A percentile compares a stretch with the other conserved stretches of the same genome.
Conservation (phyloP, 1,140 invertebrate genomes). For the Dendroctonus ponderosae region DNA sequence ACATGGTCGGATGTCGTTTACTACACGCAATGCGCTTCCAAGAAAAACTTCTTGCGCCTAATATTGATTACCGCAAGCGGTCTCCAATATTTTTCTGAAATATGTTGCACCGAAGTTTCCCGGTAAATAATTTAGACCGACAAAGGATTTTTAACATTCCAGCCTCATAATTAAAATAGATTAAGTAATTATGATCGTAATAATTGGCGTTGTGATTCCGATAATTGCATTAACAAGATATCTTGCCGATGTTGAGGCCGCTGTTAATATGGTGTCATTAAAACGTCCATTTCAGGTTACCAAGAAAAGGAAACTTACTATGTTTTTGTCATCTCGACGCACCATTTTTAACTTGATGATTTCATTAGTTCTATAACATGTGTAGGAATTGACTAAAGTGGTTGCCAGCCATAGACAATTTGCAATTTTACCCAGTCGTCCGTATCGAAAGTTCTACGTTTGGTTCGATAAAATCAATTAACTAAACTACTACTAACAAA, state of each 20-base stretch:
- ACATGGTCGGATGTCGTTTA: conserved; percentile 17
- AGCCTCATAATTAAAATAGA: conserved; percentile 28
- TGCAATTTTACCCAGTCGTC: no score
- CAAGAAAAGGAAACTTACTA: conserved; percentile 8
- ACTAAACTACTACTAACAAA: no score
- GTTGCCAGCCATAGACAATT: no score
- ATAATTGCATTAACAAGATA: conserved; percentile 27
- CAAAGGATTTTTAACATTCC: conserved; percentile 26
- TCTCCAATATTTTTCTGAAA: conserved; percentile 16
- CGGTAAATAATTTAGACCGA: conserved; percentile 24
- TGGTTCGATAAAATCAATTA: no score
- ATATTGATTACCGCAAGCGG: conserved; percentile 17
- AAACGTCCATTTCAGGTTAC: conserved; percentile 12
- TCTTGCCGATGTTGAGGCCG: conserved; percentile 14
- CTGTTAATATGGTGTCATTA: conserved; percentile 17
- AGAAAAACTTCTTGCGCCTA: conserved; percentile 27
- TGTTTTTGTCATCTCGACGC: not conserved
- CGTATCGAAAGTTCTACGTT: no score
- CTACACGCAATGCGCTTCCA: conserved; percentile 18
- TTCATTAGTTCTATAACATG: conserved; percentile 4
- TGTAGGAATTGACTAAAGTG: no score
- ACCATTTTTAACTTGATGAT: conserved; percentile 5
- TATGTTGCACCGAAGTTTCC: conserved; percentile 15
- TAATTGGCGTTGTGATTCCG: conserved; percentile 29
- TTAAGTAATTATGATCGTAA: conserved; percentile 28